Percentiles rank a stretch among this genome's conserved stretches.
Evolutionary conservation across 2,113 vertebrate genomes (phyloP).

Genomic region (Corythaeola cristata): DNA sequence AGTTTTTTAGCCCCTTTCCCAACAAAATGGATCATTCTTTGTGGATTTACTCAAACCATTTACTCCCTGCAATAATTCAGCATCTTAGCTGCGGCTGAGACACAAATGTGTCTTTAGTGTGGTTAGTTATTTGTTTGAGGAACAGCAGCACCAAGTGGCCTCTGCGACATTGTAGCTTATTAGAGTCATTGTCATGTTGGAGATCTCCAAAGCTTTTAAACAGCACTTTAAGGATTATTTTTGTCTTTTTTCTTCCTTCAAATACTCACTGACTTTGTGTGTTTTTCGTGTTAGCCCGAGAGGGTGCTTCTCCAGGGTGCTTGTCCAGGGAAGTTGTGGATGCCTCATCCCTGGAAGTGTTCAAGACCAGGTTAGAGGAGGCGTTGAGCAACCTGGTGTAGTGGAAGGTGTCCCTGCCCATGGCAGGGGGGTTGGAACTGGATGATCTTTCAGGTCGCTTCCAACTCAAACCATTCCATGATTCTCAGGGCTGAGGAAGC

Average conservation of each 20-base stretch:
- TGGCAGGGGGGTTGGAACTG: no score
- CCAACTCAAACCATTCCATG: no score
- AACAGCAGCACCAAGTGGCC: not conserved
- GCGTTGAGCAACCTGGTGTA: no score
- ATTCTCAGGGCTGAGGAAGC: not conserved
- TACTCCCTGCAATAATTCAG: not conserved
- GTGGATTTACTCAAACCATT: not conserved
- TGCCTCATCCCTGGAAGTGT: no score
- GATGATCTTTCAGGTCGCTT: no score
- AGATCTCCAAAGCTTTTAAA: not conserved
- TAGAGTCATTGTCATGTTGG: not conserved
- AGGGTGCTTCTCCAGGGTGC: no score
- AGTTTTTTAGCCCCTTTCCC: not conserved
- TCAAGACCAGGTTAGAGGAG: no score
- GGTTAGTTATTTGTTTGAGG: not conserved
- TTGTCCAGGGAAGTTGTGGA: no score
- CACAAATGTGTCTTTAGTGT: not conserved
- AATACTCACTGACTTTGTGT: not conserved
- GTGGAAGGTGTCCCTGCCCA: no score
- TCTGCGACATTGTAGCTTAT: not conserved
- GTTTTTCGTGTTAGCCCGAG: accelerated
- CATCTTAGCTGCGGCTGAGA: not conserved
- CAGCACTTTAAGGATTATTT: not conserved
- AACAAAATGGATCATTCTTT: not conserved
- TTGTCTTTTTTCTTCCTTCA: not conserved